phyloP scores from a whole-genome alignment of 2,113 vertebrate genomes.

The Martes martes region DNA sequence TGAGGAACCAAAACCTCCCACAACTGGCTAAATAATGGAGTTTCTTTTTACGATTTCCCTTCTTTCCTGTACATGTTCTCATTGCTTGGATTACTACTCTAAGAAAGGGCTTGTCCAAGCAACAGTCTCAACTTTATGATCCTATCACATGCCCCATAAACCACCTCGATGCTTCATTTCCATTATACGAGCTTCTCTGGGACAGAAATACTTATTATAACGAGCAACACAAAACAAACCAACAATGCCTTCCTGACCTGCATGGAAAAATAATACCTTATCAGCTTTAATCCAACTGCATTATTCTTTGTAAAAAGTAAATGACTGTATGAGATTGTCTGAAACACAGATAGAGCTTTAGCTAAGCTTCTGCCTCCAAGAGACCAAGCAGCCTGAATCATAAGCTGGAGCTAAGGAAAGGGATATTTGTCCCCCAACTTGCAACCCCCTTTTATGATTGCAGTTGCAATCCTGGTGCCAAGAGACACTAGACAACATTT shows the following conservation, averaged over 20 bases:
- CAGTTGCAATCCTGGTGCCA: background rate
- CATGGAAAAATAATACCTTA: constrained; percentile 12
- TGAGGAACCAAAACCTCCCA: background rate
- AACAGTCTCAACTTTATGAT: constrained; percentile 63
- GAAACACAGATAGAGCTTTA: background rate
- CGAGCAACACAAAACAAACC: constrained; percentile 44
- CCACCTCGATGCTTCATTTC: constrained; percentile 55
- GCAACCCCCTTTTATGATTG: background rate
- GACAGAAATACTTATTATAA: constrained; percentile 58
- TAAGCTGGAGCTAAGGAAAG: background rate
- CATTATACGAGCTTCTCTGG: constrained; percentile 43
- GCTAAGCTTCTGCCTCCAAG: background rate
- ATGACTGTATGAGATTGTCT: constrained; percentile 1
- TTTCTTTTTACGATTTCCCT: constrained; percentile 39
- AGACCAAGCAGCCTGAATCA: background rate
- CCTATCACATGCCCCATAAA: constrained; percentile 60
- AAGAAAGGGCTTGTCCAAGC: constrained; percentile 64
- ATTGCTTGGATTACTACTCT: constrained; percentile 58
- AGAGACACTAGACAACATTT: background rate
- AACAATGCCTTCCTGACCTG: constrained; percentile 34
- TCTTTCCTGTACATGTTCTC: constrained; percentile 41
- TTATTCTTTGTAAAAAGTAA: constrained; percentile 43
- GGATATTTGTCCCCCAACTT: background rate
- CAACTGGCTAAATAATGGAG: background rate
- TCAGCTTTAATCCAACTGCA: constrained; percentile 29